Conservation (phyloP, 2,888 invertebrate species). For the Leistus spinibarbis region DNA sequence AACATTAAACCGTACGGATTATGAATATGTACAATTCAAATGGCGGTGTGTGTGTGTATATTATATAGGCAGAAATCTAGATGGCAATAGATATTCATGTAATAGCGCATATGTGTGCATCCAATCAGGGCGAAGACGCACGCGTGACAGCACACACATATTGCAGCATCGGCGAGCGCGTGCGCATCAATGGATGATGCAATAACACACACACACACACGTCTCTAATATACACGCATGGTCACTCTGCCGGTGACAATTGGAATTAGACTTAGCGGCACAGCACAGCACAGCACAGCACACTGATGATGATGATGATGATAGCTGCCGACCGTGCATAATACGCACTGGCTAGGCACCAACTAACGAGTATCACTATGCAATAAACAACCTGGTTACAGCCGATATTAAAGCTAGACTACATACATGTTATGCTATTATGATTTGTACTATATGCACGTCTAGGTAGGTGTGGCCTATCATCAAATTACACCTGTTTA, state of each 20-base stretch:
- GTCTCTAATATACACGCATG: constrained; percentile 24
- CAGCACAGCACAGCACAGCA: not conserved
- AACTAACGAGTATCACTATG: constrained; percentile 19
- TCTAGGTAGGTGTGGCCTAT: not conserved
- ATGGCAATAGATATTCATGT: constrained; percentile 42
- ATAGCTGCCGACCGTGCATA: constrained; percentile 2
- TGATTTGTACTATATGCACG: not conserved
- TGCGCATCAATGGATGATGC: constrained; percentile 3
- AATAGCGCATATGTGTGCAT: constrained; percentile 47
- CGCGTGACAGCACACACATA: constrained; percentile 48
- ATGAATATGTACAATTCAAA: too few species aligned
- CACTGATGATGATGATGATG: constrained; percentile 21
- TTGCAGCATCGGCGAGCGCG: constrained; percentile 41
- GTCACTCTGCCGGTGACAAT: constrained; percentile 28
- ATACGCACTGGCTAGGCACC: not conserved
- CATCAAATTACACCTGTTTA: not conserved
- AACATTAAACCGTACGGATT: not conserved
- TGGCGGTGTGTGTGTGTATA: not conserved
- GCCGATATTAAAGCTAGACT: constrained; percentile 24
- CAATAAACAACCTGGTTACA: constrained; percentile 27
- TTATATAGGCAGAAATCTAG: constrained; percentile 4
- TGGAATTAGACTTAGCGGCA: constrained; percentile 35
- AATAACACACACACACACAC: not conserved
- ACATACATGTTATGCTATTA: constrained; percentile 1
- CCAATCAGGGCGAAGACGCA: constrained; percentile 46